Evolutionary conservation across 2,888 invertebrate genomes (phyloP), one percentile per base, ranked within the genome.

Genomic region (Nemoura dubitans): DNA sequence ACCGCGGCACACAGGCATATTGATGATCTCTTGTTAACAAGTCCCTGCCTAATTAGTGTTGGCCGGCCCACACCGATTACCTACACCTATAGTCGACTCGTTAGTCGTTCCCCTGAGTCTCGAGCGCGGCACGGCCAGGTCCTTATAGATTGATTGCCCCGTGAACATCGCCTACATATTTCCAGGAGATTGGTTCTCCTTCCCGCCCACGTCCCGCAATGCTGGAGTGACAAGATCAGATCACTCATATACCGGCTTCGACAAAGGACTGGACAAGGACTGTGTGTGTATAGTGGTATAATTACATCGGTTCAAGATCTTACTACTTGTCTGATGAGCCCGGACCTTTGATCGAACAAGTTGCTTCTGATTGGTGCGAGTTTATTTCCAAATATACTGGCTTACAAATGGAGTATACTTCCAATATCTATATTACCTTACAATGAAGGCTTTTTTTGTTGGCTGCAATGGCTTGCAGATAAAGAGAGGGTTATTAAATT

Each of bases 1-100:
- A 2, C 6, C 26, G 28, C 28, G 36, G 36, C 36, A 36, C 36
- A 36, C 36, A 36, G 36, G 78, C 28, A 27, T 78, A 28, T 78
- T 78, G 78, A 78, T 78, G 78, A 78, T 78, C 28, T 16, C 78
- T 26, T 78, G 26, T 78, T 78, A 78, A 78, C 78, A 78, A 78
- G 78, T 78, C 78, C 10, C 2, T 2, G 6, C 5, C 78, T 78
- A 78, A 78, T 78, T 78, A 78, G 78, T 78, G 1, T 76, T 16
- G 76, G 26, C 14, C 78, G 27, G 78, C 78, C 78, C 28, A 78
- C 28, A n/a, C 76, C 36, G 36, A 36, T 59, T 59, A 21, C 59
- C 21, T 59, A 59, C 59, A 59, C 59, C 59, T 59, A n/a, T n/a
- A 59, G 59, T 59, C 59, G 21, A 21, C 59, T 10, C 59, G 59